Evolutionary conservation across 92 coral and sea anemone genomes (phyloP).

Genomic region (Parazoanthus darwini): DNA sequence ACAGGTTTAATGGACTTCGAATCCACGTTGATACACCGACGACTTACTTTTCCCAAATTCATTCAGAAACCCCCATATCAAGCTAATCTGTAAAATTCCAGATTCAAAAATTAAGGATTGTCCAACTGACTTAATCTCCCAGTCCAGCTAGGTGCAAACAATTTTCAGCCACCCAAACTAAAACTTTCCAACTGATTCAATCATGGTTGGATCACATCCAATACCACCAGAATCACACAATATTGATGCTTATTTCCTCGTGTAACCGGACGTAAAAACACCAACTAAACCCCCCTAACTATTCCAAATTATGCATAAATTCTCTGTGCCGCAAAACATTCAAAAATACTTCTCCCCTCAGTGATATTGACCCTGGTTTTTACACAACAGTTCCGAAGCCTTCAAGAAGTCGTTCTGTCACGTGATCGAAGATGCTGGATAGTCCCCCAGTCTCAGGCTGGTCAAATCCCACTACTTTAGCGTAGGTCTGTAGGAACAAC

Average conservation of each 20-base stretch:
- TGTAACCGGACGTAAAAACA: too few relatives aligned
- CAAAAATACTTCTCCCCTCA: neutral
- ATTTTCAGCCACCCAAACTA: neutral
- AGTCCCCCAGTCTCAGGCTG: constrained; percentile 67
- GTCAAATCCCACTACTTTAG: constrained; percentile 68
- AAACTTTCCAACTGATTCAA: neutral
- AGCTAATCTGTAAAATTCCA: neutral
- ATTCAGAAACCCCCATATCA: neutral
- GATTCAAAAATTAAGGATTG: too few relatives aligned
- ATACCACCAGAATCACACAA: neutral
- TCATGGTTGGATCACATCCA: neutral
- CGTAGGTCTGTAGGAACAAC: constrained; percentile 77
- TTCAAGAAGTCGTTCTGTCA: constrained; percentile 79
- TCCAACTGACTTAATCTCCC: neutral
- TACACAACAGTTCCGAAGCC: constrained; percentile 86
- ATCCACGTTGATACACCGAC: neutral
- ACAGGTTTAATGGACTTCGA: neutral
- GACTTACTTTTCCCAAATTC: neutral
- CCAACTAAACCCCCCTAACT: neutral
- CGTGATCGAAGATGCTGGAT: constrained; percentile 87
- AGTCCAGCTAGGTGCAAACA: neutral
- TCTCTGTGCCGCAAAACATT: neutral
- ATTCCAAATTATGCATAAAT: neutral
- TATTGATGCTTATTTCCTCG: too few relatives aligned
- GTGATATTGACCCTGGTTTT: neutral